Evolutionary conservation across 2,888 invertebrate genomes (phyloP).

Genomic region (Apamea epomidion): DNA sequence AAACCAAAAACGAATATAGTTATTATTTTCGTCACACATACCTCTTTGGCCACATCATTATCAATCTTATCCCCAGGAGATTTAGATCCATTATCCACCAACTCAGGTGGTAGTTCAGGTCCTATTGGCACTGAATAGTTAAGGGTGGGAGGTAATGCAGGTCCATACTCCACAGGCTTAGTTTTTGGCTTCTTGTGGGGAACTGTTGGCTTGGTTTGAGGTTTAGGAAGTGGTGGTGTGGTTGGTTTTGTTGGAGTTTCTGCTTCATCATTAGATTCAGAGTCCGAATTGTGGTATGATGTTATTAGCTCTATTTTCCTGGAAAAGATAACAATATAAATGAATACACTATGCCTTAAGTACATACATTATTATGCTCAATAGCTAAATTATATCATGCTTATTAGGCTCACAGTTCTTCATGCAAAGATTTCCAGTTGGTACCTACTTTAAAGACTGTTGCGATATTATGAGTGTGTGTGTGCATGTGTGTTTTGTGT

Average conservation of each 20-base stretch:
- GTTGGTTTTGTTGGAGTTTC: constrained; percentile 73
- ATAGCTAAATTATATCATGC: neutral
- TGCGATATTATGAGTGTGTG: neutral
- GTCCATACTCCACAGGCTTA: constrained; percentile 80
- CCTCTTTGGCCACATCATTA: constrained; percentile 68
- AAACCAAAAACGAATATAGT: neutral
- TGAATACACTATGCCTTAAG: neutral
- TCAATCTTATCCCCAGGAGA: constrained; percentile 65
- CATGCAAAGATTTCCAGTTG: neutral
- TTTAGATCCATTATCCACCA: constrained; percentile 67
- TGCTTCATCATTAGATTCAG: constrained; percentile 88
- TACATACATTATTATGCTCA: neutral
- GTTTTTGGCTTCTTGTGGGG: constrained; percentile 78
- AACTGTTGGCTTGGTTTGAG: constrained; percentile 62
- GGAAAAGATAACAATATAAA: constrained; percentile 50
- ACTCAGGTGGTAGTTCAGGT: constrained; percentile 81
- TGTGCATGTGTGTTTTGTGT: no score
- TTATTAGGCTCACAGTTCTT: neutral
- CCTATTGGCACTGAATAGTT: constrained; percentile 84
- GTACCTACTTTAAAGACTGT: neutral
- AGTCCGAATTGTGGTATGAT: constrained; percentile 89
- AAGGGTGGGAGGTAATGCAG: constrained; percentile 79
- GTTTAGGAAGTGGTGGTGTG: constrained; percentile 56
- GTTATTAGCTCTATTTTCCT: constrained; percentile 91
- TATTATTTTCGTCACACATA: constrained; percentile 57